phyloP scores from a whole-genome alignment of 1,140 invertebrate genomes.

The Sitodiplosis mosellana region DNA sequence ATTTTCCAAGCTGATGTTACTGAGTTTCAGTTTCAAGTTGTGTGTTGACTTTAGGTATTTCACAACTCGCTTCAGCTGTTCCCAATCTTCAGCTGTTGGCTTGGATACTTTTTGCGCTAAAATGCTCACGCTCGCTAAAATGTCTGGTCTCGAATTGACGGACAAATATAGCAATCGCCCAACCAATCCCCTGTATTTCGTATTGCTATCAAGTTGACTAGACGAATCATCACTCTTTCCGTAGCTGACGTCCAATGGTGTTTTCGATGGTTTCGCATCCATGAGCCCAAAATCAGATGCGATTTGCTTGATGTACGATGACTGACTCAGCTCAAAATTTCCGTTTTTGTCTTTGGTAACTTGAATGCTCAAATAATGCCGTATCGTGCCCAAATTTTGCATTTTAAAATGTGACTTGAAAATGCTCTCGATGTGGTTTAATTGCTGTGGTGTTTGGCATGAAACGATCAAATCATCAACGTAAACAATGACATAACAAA shows the following conservation, averaged over 20 bases:
- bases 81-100: background rate
- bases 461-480: too few species aligned
- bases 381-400: constrained; percentile 11
- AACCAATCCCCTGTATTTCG: constrained; percentile 6
- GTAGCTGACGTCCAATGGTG: constrained; percentile 5
- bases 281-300: background rate
- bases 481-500: constrained; percentile 3
- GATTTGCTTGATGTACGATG: background rate
- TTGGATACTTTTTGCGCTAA: background rate
- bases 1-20: background rate
- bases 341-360: constrained; percentile 6
- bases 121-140: too few species aligned
- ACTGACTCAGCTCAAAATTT: constrained; percentile 3
- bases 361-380: constrained; percentile 13
- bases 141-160: constrained; percentile 7
- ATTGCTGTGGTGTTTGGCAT: too few species aligned
- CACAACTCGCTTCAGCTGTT: background rate
- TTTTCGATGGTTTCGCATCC: constrained; percentile 5
- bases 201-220: constrained; percentile 1
- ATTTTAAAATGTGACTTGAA: constrained; percentile 10
- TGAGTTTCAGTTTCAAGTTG: background rate
- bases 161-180: constrained; percentile 7
- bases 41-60: background rate
- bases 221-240: constrained; percentile 3
- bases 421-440: too few species aligned